Evolutionary conservation across 2,113 vertebrate genomes (phyloP), one percentile per base, ranked within the genome.

Genomic region (Oryzias melastigma): DNA sequence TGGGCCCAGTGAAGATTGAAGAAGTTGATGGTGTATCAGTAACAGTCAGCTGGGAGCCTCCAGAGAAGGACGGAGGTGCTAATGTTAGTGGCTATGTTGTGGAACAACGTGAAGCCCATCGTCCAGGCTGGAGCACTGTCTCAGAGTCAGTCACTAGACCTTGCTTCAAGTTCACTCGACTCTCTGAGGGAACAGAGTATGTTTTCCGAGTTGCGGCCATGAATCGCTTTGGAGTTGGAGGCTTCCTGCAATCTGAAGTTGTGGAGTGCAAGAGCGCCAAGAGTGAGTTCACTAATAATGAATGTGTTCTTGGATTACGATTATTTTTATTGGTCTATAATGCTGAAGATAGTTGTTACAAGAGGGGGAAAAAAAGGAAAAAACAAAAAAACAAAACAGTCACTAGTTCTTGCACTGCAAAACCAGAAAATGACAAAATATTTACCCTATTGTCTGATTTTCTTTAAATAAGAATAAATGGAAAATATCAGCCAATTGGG

Each of bases 191-290:
- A 81, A 94, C 93, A 0, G 97, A 99, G 86, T 99, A 98, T 5
- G 96, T 98, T 73, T 99, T 99, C 94, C 95, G 95, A 2, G 96
- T 94, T 29, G 97, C 97, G 62, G 97, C 96, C 65, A 96, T 97
- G 72, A 99, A 98, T 75, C 97, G 97, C 72, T 99, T 98, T 19
- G 97, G 97, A 13, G 89, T 98, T 1, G 95, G 97, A 48, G 86
- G 93, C 47, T 99, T 97, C 85, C 85, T 98, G 74, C 96, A 99
- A 67, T 98, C 97, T 35, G 95, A 96, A 65, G 93, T 98, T 84
- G 93, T 98, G 83, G 96, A 98, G 81, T 96, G 95, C 92, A 97
- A 93, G 84, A 99, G 97, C 68, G 83, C 87, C 63, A 95, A 96
- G 80, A 96, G 97, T 99, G 93, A 95, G 97, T 93, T 68, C 58